Conservation (phyloP, 1,140 invertebrate genomes). For the Branchinecta lindahli region DNA sequence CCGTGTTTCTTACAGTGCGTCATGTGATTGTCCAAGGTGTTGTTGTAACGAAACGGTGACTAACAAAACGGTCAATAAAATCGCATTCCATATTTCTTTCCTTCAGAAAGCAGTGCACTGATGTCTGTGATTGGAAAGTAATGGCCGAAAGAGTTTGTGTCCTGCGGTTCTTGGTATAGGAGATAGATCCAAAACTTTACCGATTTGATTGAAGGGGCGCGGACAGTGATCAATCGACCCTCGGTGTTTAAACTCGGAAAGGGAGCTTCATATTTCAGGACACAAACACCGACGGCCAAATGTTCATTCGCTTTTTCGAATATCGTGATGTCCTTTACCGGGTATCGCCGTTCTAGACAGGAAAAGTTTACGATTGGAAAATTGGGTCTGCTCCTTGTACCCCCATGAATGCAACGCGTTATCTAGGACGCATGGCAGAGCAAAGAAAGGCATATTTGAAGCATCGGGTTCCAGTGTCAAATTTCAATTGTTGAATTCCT, state of each 20-base stretch:
- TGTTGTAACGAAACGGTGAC: no score
- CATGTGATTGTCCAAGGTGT: not conserved
- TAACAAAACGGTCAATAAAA: no score
- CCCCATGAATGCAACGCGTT: not conserved
- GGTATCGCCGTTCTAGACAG: no score
- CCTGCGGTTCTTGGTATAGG: no score
- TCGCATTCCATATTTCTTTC: no score
- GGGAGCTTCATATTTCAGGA: not conserved
- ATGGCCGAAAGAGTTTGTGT: no score
- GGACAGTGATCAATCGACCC: not conserved
- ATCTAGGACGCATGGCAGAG: no score
- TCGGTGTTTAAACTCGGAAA: not conserved
- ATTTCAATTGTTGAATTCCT: not conserved
- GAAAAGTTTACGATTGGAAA: no score
- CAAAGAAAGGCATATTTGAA: constrained; percentile 5
- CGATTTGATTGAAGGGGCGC: no score
- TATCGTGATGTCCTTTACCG: not conserved
- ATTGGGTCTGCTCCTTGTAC: not conserved
- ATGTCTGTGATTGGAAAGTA: no score
- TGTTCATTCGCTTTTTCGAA: not conserved
- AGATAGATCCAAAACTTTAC: no score
- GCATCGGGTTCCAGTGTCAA: not conserved
- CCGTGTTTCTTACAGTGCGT: not conserved
- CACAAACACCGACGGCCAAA: not conserved
- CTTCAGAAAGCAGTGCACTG: no score